These are phyloP conservation scores for Ammodytes marinus DNA, from an alignment of 2,113 vertebrate genomes.

Conservation along the genomic window DNA sequence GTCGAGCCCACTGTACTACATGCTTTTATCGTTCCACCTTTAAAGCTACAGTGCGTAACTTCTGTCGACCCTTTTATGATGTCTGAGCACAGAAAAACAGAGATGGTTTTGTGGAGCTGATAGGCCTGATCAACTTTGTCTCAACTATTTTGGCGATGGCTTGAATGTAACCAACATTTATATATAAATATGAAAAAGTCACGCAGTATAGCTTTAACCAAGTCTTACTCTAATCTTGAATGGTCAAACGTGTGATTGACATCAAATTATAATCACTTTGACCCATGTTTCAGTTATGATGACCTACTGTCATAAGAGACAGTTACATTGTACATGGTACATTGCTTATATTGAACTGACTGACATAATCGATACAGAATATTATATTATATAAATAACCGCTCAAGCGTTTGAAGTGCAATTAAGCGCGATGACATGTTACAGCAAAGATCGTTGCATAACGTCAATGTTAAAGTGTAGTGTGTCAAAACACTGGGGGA, in stretches of 20 bases:
- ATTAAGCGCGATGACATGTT: background rate
- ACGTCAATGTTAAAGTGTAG: background rate
- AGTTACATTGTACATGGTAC: background rate
- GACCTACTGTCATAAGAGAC: slow-evolving; percentile 6
- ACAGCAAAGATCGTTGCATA: background rate
- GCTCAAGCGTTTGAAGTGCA: slow-evolving; percentile 4
- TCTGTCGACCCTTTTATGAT: too few relatives aligned
- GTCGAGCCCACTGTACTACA: background rate
- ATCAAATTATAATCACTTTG: slow-evolving; percentile 31
- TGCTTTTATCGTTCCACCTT: background rate
- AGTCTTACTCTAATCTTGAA: background rate
- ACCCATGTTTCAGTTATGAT: slow-evolving; percentile 24
- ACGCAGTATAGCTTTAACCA: too few relatives aligned
- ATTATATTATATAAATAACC: slow-evolving; percentile 4
- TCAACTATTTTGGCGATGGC: too few relatives aligned
- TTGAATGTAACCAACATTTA: too few relatives aligned
- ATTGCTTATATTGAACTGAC: slow-evolving; percentile 10
- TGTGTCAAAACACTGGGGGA: background rate
- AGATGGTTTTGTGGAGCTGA: too few relatives aligned
- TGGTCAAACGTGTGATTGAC: slow-evolving; percentile 19
- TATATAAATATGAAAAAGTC: too few relatives aligned
- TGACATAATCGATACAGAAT: slow-evolving; percentile 45
- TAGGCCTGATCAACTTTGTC: too few relatives aligned
- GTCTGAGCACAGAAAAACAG: too few relatives aligned
- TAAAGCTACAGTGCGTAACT: too few relatives aligned